Evolutionary conservation across 2,797 vertebrate genomes (phyloP).

Genomic region (Sylvia borin): DNA sequence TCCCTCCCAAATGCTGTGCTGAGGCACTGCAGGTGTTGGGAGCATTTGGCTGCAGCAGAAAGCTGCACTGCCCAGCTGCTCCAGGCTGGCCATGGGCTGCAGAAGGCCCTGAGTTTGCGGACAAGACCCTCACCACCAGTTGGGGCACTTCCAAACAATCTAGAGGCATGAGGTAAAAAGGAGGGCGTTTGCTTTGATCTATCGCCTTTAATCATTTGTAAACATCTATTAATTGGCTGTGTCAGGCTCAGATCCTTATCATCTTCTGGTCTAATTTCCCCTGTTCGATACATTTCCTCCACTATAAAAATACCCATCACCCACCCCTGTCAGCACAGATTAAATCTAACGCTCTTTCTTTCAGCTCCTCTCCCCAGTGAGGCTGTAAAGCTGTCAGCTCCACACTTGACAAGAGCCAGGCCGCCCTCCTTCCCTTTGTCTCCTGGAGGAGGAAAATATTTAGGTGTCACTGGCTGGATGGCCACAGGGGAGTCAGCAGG

Average conservation of each 20-base stretch:
- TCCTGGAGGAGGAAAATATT: slow-evolving; percentile 42
- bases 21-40: fast-evolving
- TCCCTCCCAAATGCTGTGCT: not conserved
- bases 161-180: slow-evolving; percentile 69
- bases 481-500: not conserved
- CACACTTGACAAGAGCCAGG: slow-evolving; percentile 73
- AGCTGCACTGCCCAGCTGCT: not conserved
- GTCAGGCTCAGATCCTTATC: slow-evolving; percentile 88
- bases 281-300: slow-evolving; percentile 74
- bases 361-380: slow-evolving; percentile 66
- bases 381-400: slow-evolving; percentile 78
- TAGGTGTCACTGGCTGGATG: slow-evolving; percentile 49
- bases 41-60: not conserved
- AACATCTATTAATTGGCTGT: slow-evolving; percentile 91
- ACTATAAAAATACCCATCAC: slow-evolving; percentile 79
- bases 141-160: slow-evolving; percentile 32
- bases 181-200: slow-evolving; percentile 81
- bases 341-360: slow-evolving; percentile 70
- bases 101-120: not conserved
- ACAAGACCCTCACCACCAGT: not conserved
- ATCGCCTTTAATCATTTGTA: slow-evolving; percentile 81
- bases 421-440: slow-evolving; percentile 47
- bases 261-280: slow-evolving; percentile 76
- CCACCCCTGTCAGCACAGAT: slow-evolving; percentile 77
- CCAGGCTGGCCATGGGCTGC: fast-evolving